phyloP scores from a whole-genome alignment of 2,797 vertebrate genomes.

The Rhinophrynus dorsalis region DNA sequence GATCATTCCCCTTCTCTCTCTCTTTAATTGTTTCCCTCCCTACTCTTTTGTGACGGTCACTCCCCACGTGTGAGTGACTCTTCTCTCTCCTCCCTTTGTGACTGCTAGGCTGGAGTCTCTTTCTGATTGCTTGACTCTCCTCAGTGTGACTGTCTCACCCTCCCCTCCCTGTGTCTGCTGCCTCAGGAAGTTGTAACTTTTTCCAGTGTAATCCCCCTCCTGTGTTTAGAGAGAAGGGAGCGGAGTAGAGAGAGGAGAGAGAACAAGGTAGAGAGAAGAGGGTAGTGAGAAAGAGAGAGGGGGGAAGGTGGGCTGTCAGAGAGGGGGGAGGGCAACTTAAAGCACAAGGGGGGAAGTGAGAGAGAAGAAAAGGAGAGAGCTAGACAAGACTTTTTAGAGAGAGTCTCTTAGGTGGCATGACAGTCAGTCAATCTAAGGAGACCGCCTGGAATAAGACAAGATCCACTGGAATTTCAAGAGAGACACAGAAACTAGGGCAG shows the following conservation, averaged over 20 bases:
- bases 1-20: neutral
- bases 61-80: neutral
- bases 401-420: neutral
- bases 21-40: neutral
- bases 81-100: neutral
- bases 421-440: neutral
- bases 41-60: neutral
- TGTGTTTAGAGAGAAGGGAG: neutral
- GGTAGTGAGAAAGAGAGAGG: neutral
- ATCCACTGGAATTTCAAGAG: neutral
- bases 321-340: neutral
- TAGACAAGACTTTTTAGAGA: neutral
- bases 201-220: no score
- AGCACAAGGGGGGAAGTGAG: neutral
- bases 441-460: neutral
- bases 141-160: neutral
- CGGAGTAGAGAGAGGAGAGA: neutral
- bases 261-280: neutral
- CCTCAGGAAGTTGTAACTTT: slow-evolving; percentile 38
- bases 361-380: neutral
- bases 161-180: slow-evolving; percentile 1
- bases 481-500: neutral
- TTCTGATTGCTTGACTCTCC: neutral
- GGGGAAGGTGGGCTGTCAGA: neutral
- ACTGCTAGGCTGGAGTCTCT: neutral